Evolutionary conservation across 2,888 invertebrate species (phyloP).

Genomic region (Zygaena filipendulae): DNA sequence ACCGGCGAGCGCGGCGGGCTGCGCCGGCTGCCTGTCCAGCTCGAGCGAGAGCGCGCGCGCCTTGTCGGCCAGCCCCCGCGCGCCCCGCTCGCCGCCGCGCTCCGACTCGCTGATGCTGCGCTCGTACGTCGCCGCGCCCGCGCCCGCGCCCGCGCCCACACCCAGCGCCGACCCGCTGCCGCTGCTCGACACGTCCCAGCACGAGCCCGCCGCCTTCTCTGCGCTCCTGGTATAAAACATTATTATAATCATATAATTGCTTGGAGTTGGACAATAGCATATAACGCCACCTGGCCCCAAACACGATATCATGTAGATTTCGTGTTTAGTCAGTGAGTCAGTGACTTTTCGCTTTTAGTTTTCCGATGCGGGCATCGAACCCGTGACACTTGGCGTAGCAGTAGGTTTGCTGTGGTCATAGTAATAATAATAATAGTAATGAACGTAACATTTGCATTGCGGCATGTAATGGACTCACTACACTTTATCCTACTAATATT

Average conservation of each 20-base stretch:
- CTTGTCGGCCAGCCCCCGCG: conserved; percentile 57
- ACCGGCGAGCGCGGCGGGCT: conserved; percentile 3
- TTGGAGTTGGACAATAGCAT: too few species aligned
- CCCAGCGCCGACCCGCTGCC: conserved; percentile 46
- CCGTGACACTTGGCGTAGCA: too few species aligned
- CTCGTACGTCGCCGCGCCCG: conserved; percentile 60
- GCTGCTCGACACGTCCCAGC: conserved; percentile 57
- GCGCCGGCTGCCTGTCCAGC: conserved; percentile 71
- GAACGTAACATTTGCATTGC: too few species aligned
- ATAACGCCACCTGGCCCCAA: too few species aligned
- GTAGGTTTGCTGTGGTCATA: too few species aligned
- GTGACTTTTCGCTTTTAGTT: too few species aligned
- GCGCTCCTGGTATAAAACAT: conserved; percentile 24
- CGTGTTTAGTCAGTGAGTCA: too few species aligned
- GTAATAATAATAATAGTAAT: too few species aligned
- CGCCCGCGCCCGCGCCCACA: conserved; percentile 36
- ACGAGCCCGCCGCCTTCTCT: conserved; percentile 35
- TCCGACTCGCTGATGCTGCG: conserved; percentile 67
- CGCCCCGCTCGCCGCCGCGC: conserved; percentile 22
- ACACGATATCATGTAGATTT: too few species aligned
- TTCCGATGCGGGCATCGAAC: too few species aligned
- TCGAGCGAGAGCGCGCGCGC: conserved; percentile 77
- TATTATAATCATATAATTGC: background rate
- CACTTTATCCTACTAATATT: too few species aligned
- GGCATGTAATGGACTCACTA: too few species aligned